Base-by-base conservation (phyloP, 2,797 vertebrate species). In the Triplophysa bombifrons region DNA sequence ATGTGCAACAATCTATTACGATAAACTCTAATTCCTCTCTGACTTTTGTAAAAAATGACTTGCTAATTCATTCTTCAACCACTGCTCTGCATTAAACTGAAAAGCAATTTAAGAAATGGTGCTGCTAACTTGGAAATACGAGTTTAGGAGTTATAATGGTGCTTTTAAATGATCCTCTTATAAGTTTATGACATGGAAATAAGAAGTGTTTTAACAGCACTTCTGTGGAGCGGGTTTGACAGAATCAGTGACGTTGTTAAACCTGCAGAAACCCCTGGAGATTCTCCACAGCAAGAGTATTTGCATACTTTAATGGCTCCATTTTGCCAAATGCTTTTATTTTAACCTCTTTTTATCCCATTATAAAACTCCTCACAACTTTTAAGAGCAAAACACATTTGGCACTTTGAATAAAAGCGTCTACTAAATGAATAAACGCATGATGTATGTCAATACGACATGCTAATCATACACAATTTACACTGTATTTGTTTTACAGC, bases 221-320 rank as follows among this genome's bases (percentile, higher is more conserved):
- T 74, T 68, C 61, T 61, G 74, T 67, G 69, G 68, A 41, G 67
- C 51, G 56, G 20, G 67, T 82, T 66, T 38, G 51, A 66, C 56
- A 76, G 46, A 78, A 82, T 78, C 69, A 38, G 80, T 55, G 75
- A 67, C 71, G 34, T 41, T 41, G 87, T 89, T 84, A 89, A 87
- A 88, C 83, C 78, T 88, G 83, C 72, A 48, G 84, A 90, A 82
- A 84, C 85, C 86, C 83, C 22, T 22, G 50, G 75, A 85, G 83
- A 80, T 83, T 64, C 53, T 81, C 75, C 76, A 50, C 86, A 85
- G 46, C 55, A 84, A 86, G 82, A 85, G 84, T 83, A 83, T 84
- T 82, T 87, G 78, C 81, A 82, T 67, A 85, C 77, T 82, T 68
- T 84, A 80, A 74, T 82, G 68, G 58, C 30, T 22, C 51, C 22